A percentile compares a stretch with the other conserved stretches of the same genome.
Evolutionary conservation across 2,888 invertebrate genomes (phyloP).

Genomic region (Epinotia nisella): DNA sequence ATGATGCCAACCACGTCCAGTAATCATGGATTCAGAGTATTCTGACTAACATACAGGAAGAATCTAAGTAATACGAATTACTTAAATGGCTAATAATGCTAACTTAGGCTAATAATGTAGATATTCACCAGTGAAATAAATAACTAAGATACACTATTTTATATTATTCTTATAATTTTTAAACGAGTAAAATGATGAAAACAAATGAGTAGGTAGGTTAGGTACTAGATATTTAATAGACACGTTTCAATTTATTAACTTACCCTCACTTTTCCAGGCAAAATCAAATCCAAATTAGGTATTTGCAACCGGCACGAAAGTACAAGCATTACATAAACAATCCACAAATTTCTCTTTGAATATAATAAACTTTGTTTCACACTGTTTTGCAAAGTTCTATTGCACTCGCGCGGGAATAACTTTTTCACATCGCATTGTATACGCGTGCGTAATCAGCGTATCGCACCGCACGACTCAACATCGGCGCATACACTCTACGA

Average conservation of each 20-base stretch:
- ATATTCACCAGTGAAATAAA: too few species aligned
- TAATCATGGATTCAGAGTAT: neutral
- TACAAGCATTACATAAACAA: conserved; percentile 64
- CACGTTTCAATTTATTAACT: conserved; percentile 50
- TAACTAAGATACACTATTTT: too few species aligned
- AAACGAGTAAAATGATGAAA: too few species aligned
- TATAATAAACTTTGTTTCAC: conserved; percentile 62
- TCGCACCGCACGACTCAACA: conserved; percentile 68
- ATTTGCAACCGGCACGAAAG: conserved; percentile 58
- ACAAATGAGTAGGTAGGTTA: too few species aligned
- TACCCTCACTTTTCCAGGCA: conserved; percentile 61
- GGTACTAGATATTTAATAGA: neutral
- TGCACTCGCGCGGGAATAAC: conserved; percentile 70
- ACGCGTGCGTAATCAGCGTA: conserved; percentile 66
- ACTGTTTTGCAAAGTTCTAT: conserved; percentile 71
- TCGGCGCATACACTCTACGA: conserved; percentile 70
- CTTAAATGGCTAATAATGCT: neutral
- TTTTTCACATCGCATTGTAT: conserved; percentile 73
- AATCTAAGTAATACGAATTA: neutral
- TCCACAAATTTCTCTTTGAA: conserved; percentile 67
- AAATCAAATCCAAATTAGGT: conserved; percentile 63
- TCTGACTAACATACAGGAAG: neutral
- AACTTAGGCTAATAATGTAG: too few species aligned
- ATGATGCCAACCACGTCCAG: neutral
- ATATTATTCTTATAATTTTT: too few species aligned